Percentiles rank a stretch among this genome's conserved stretches.
Conservation (phyloP, 2,797 vertebrate genomes). For the Acomys russatus region DNA sequence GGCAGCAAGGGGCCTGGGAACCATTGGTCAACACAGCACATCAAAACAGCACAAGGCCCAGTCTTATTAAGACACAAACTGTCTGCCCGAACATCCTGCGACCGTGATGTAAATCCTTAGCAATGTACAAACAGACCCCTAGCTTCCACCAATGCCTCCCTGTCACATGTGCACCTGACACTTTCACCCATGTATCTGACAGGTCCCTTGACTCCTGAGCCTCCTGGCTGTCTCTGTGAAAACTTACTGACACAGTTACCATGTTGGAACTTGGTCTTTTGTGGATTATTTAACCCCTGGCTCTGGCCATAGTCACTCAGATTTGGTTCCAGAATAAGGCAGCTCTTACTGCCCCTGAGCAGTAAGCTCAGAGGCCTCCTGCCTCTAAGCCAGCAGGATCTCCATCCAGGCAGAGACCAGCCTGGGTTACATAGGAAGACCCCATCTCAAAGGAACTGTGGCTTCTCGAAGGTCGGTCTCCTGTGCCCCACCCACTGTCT, state of each 20-base stretch:
- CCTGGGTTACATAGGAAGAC: neutral
- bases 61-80: neutral
- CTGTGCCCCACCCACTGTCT: neutral
- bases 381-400: neutral
- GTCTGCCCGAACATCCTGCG: neutral
- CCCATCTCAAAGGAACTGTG: neutral
- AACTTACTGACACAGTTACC: too few relatives aligned
- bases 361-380: neutral
- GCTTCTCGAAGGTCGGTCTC: neutral
- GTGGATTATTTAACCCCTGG: neutral
- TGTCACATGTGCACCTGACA: neutral
- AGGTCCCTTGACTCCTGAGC: neutral
- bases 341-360: neutral
- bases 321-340: neutral
- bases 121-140: neutral
- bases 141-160: neutral
- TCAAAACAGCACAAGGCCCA: neutral
- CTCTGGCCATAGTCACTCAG: neutral
- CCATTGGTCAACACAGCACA: neutral
- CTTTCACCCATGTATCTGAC: neutral
- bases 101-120: neutral
- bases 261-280: neutral
- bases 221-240: neutral
- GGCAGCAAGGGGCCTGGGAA: neutral
- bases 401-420: too few relatives aligned